phyloP scores from a whole-genome alignment of 2,888 invertebrate genomes.

The Pocota personata region DNA sequence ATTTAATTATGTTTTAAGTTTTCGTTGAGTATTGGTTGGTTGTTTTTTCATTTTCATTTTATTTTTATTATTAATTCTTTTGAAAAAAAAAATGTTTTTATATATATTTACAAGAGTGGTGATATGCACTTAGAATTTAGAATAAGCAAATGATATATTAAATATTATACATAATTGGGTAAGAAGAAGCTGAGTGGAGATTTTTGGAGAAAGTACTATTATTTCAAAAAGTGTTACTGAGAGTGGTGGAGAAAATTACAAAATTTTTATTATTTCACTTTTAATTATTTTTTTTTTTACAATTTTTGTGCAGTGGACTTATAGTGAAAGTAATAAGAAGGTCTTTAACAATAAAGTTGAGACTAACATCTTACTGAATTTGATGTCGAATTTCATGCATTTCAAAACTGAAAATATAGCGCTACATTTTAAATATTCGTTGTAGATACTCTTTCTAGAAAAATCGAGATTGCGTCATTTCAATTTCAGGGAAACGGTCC shows the following conservation, averaged over 20 bases:
- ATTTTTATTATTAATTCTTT: constrained; percentile 1
- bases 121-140: constrained; percentile 27
- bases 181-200: background rate
- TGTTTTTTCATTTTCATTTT: no score
- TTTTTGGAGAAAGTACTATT: background rate
- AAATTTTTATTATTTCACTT: background rate
- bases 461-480: no score
- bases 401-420: no score
- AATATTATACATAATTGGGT: background rate
- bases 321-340: background rate
- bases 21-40: constrained; percentile 67
- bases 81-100: background rate
- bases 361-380: no score
- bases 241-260: background rate
- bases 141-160: background rate
- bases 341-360: background rate
- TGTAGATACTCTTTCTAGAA: no score
- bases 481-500: no score
- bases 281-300: background rate
- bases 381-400: no score
- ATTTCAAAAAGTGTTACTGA: background rate
- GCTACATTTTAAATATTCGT: no score
- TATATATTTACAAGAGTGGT: constrained; percentile 16
- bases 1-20: constrained; percentile 24
- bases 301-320: background rate